These are phyloP conservation scores for Ornithoptera alexandrae DNA, from an alignment of 2,888 invertebrate species.

Conservation along the genomic window DNA sequence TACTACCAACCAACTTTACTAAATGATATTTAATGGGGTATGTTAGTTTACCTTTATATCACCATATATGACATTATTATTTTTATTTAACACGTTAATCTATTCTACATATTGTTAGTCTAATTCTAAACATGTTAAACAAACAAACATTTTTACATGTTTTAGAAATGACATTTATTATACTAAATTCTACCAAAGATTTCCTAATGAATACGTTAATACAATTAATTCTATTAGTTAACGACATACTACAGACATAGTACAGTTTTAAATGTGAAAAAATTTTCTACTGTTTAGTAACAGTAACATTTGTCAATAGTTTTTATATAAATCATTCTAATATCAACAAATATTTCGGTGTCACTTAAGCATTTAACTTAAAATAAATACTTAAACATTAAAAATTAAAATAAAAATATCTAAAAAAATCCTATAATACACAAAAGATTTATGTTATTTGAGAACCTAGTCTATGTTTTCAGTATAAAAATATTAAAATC, in stretches of 20 bases:
- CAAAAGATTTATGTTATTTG: conserved; percentile 17
- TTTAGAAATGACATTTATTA: conserved; percentile 78
- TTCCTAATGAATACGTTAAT: conserved; percentile 71
- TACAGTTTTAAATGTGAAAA: conserved; percentile 45
- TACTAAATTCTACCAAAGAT: conserved; percentile 70
- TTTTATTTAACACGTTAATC: conserved; percentile 66
- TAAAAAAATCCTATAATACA: conserved; percentile 31
- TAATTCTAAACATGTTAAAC: conserved; percentile 79
- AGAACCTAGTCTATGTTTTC: conserved; percentile 17
- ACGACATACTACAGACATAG: conserved; percentile 60
- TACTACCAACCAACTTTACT: conserved; percentile 59
- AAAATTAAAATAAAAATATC: conserved; percentile 43
- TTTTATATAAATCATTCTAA: conserved; percentile 55
- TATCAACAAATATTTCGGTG: conserved; percentile 52
- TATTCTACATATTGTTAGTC: conserved; percentile 78
- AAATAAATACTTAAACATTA: conserved; percentile 58
- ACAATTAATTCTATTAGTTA: conserved; percentile 76
- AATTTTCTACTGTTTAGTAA: conserved; percentile 55
- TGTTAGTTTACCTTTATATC: conserved; percentile 62
- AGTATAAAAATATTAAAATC: conserved; percentile 40
- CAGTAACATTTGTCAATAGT: conserved; percentile 52
- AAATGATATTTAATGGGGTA: conserved; percentile 60
- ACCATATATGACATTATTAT: conserved; percentile 51
- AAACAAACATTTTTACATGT: conserved; percentile 77
- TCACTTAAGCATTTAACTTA: conserved; percentile 59